These are phyloP conservation scores for Anguilla japonica DNA, from an alignment of 2,113 vertebrate species.

Conservation along the genomic window DNA sequence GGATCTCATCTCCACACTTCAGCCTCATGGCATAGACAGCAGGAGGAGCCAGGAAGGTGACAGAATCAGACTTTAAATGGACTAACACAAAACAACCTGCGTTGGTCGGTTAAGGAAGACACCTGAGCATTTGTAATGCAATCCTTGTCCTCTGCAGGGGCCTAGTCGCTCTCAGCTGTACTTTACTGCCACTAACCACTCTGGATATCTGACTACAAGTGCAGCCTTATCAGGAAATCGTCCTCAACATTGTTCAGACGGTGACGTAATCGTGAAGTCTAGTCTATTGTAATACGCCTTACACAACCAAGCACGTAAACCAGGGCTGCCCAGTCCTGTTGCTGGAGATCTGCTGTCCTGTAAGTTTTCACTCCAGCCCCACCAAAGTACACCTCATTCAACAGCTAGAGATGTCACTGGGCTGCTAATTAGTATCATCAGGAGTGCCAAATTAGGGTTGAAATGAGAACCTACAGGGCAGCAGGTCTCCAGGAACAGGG, in stretches of 20 bases:
- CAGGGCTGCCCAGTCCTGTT: too few species aligned
- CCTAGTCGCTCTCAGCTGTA: not conserved
- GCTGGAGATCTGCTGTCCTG: too few species aligned
- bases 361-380: not conserved
- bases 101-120: not conserved
- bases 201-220: not conserved
- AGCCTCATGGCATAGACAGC: not conserved
- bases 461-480: too few species aligned
- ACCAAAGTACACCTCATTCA: too few species aligned
- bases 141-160: not conserved
- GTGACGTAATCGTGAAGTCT: not conserved
- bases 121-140: not conserved
- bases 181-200: not conserved
- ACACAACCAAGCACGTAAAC: not conserved
- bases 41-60: not conserved
- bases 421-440: too few species aligned
- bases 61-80: not conserved
- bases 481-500: too few species aligned
- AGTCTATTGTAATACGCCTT: not conserved
- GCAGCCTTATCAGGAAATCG: not conserved
- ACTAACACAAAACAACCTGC: not conserved
- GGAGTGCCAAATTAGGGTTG: too few species aligned
- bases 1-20: not conserved
- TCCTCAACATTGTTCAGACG: not conserved
- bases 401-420: too few species aligned